A percentile compares a stretch with the other conserved stretches of the same genome.
These are phyloP conservation scores for Pharmacophagus antenor DNA, from an alignment of 2,888 invertebrate species.

Conservation along the genomic window DNA sequence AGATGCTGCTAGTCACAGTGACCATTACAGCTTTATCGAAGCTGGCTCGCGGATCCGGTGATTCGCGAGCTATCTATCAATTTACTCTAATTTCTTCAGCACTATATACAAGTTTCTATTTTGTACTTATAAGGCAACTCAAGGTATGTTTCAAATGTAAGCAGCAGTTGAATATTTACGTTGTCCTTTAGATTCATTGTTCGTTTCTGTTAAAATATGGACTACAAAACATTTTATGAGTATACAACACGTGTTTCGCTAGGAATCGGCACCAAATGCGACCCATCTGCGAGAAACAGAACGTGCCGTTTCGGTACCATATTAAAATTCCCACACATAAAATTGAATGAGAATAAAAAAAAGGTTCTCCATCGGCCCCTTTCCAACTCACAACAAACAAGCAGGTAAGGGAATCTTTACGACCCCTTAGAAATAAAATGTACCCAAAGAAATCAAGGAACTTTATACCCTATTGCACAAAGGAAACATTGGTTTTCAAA, in stretches of 20 bases:
- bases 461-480: constrained; percentile 66
- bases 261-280: constrained; percentile 65
- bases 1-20: too few relatives aligned
- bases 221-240: constrained; percentile 52
- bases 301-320: constrained; percentile 73
- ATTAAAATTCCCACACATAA: constrained; percentile 80
- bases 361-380: constrained; percentile 67
- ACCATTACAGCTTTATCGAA: too few relatives aligned
- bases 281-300: constrained; percentile 71
- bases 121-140: neutral
- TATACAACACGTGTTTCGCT: constrained; percentile 65
- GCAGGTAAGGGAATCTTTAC: constrained; percentile 79
- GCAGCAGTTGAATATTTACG: constrained; percentile 24
- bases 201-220: constrained; percentile 36
- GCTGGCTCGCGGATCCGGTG: too few relatives aligned
- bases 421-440: constrained; percentile 70
- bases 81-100: neutral
- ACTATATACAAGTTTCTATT: neutral
- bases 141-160: neutral
- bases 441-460: constrained; percentile 58
- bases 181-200: constrained; percentile 28
- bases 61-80: too few relatives aligned
- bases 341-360: constrained; percentile 73
- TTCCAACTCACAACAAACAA: constrained; percentile 75
- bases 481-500: neutral